Percentiles rank a stretch among this genome's conserved stretches.
These are phyloP conservation scores for Monodelphis domestica DNA, from an alignment of 2,797 vertebrate species.

Conservation along the genomic window DNA sequence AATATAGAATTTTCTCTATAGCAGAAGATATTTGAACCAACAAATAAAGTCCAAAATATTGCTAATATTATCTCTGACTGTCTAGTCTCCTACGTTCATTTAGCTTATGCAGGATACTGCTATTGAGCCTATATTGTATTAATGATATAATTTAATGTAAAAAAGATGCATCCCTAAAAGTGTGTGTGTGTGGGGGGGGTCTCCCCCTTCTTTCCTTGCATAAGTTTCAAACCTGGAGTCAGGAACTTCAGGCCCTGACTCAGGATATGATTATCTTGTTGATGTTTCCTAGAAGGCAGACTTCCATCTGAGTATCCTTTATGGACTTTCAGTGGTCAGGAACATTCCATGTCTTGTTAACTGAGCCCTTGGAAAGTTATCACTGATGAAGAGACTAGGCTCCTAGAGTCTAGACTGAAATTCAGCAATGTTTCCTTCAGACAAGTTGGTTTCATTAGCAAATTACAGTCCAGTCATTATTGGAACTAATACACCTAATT, in stretches of 20 bases:
- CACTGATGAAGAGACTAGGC: neutral
- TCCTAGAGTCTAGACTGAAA: neutral
- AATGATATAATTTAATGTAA: neutral
- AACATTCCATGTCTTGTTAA: neutral
- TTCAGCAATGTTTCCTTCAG: neutral
- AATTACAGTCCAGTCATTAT: constrained; percentile 46
- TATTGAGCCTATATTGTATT: neutral
- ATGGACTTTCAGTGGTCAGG: neutral
- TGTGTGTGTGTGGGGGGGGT: neutral
- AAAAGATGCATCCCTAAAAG: neutral
- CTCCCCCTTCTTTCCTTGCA: neutral
- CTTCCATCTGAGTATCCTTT: neutral
- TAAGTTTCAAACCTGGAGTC: neutral
- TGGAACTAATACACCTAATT: neutral
- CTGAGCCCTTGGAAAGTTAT: neutral
- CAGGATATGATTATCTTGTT: neutral
- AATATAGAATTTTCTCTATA: neutral
- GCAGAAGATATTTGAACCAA: neutral
- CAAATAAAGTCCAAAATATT: neutral
- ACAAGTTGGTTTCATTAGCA: constrained; percentile 51
- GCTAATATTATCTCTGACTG: neutral
- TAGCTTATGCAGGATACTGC: neutral
- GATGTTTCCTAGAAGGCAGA: neutral
- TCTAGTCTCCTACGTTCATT: neutral
- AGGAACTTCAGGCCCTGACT: neutral